Conservation (phyloP, 2,888 invertebrate genomes). For the Carterocephalus palaemon region DNA sequence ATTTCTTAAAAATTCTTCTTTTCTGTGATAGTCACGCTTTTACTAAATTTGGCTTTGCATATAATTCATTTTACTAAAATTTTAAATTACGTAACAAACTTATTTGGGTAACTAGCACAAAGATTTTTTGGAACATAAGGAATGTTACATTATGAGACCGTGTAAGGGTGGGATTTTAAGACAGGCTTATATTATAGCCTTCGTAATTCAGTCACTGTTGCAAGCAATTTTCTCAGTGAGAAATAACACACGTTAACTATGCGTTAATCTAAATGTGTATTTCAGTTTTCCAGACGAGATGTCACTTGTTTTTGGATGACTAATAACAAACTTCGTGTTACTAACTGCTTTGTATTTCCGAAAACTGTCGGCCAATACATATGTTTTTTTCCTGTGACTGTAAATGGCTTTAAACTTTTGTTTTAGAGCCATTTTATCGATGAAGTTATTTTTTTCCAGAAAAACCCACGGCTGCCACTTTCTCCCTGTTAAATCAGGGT, state of each 20-base stretch:
- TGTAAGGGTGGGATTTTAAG: slow-evolving; percentile 48
- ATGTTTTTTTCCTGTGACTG: slow-evolving; percentile 60
- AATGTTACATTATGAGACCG: slow-evolving; percentile 50
- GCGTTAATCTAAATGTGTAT: slow-evolving; percentile 69
- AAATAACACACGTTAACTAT: slow-evolving; percentile 48
- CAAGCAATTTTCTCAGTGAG: slow-evolving; percentile 34
- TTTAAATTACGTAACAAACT: slow-evolving; percentile 46
- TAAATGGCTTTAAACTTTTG: slow-evolving; percentile 64
- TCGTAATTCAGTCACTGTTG: slow-evolving; percentile 28
- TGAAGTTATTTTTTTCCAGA: slow-evolving; percentile 63
- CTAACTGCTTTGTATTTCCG: slow-evolving; percentile 64
- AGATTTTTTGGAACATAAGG: slow-evolving; percentile 51
- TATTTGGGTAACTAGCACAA: slow-evolving; percentile 59
- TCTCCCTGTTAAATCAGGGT: slow-evolving; percentile 70
- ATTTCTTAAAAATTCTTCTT: slow-evolving; percentile 43
- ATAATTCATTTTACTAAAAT: slow-evolving; percentile 31
- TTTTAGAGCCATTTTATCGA: slow-evolving; percentile 68
- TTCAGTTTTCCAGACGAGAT: slow-evolving; percentile 57
- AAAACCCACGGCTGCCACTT: slow-evolving; percentile 78
- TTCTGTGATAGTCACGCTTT: slow-evolving; percentile 63
- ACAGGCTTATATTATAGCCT: slow-evolving; percentile 36
- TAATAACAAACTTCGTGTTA: slow-evolving; percentile 64
- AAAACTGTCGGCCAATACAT: slow-evolving; percentile 63
- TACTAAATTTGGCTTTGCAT: slow-evolving; percentile 64
- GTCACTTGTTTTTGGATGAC: slow-evolving; percentile 52